Evolutionary conservation across 2,888 invertebrate species (phyloP).

Genomic region (Drosophila meridiana): DNA sequence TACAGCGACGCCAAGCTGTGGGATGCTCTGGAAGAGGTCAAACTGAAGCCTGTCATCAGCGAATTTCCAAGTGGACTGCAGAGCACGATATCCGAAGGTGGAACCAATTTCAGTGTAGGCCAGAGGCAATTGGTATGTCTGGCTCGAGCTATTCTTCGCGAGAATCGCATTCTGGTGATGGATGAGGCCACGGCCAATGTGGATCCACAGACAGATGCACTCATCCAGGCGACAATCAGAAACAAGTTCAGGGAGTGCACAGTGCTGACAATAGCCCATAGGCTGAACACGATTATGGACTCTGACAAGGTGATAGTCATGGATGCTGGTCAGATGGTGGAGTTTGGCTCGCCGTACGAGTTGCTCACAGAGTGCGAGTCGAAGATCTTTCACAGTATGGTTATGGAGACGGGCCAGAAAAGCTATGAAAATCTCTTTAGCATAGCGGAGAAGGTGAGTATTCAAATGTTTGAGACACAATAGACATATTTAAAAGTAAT

Average conservation of each 20-base stretch:
- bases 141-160: conserved; percentile 94
- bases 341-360: conserved; percentile 89
- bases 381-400: conserved; percentile 86
- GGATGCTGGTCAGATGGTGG: conserved; percentile 89
- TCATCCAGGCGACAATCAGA: conserved; percentile 93
- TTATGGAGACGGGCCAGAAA: conserved; percentile 88
- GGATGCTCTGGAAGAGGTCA: conserved; percentile 91
- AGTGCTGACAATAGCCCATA: conserved; percentile 95
- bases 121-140: conserved; percentile 96
- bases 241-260: conserved; percentile 92
- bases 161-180: conserved; percentile 93
- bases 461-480: not conserved
- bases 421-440: conserved; percentile 88
- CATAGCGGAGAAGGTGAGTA: conserved; percentile 87
- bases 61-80: conserved; percentile 89
- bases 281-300: conserved; percentile 92
- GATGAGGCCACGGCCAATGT: conserved; percentile 98
- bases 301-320: conserved; percentile 88
- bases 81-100: conserved; percentile 90
- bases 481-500: not conserved
- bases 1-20: conserved; percentile 92
- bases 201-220: conserved; percentile 93
- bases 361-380: conserved; percentile 86
- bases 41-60: conserved; percentile 89
- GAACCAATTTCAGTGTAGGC: conserved; percentile 94